Base-by-base conservation (phyloP, 2,113 vertebrate genomes). In the Stigmatopora nigra region DNA sequence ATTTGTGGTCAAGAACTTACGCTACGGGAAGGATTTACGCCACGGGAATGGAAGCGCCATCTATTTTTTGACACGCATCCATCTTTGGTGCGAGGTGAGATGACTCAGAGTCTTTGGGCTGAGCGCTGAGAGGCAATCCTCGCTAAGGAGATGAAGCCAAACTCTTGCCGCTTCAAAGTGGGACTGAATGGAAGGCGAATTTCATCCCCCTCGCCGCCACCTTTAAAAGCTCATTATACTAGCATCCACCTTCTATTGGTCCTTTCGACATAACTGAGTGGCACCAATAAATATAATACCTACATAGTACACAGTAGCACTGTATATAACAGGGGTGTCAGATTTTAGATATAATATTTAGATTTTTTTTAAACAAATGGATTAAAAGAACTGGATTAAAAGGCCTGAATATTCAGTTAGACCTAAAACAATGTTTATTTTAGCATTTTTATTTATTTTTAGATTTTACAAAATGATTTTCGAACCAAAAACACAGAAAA, bases 191-290 rank as follows among this genome's bases (percentile, higher is more conserved):
- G 73, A 79, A 67, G 73, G 70, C 78, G 86, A 82, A 89, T 88
- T 85, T 84, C 76, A 70, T 71, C 78, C 78, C 80, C 83, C 79
- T 83, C 77, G 69, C 68, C 66, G 75, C 78, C 78, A 83, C 84
- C 84, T 88, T 89, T 86, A 87, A 90, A 88, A 89, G 71, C 68
- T 78, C 71, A 88, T 88, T 87, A 86, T 66, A 61, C 55, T 55
- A 68, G 71, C 71, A 76, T 80, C 70, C 70, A 72, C 59, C 36
- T 51, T 72, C 70, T 63, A 76, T 64, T 69, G 73, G 67, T 82
- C 63, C 62, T 76, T 70, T 61, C 65, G 47, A 67, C 46, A 74
- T 65, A 65, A 74, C 55, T 51, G 65, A 72, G 49, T 58, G 51
- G 60, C 55, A 60, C 49, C 52, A 45, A 65, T 55, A 65, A 62